Evolutionary conservation across 2,888 invertebrate species (phyloP), one percentile per base, ranked within the genome.

Genomic region (Danaus chrysippus): DNA sequence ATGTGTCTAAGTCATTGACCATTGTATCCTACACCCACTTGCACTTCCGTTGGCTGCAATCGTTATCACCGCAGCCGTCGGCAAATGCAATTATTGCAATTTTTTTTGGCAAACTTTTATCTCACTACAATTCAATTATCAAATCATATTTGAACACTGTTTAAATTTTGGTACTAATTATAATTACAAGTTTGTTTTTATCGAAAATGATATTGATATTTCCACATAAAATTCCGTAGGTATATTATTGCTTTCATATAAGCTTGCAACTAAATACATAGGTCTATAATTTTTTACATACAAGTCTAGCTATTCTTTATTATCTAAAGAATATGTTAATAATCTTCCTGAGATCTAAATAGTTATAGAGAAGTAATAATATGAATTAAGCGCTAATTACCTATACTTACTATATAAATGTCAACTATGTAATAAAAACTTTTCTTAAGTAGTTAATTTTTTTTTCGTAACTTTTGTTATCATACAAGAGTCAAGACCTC

Each of bases 401-500:
- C n/a, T n/a, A 8, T 8, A 34, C 6, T 6, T 10, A 10, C 1
- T 17, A 42, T 12, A 15, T 17, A 17, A 9, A 13, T 1, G 3
- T 55, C 8, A n/a, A 23, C 19, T 42, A 42, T 15, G 11, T 17
- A 1, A 42, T 10, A 42, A 42, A n/a, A 10, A 17, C n/a, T n/a
- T 42, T 42, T 55, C 42, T 55, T 42, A 15, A 55, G 15, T 42
- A 42, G 13, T 55, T 55, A 42, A 13, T 3, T 34, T 10, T 17
- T 17, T 49, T 49, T 49, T 49, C 17, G 49, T 17, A 49, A 49
- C 49, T 10, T 1, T 54, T 55, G 58, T 76, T 79, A 80, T 82
- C 79, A 66, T 76, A 73, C 77, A 80, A 80, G 72, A 73, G 78
- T 80, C 79, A 67, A 67, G 81, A 81, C 79, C 80, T 79, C 75